These are phyloP conservation scores for Eilema sororculum DNA, from an alignment of 2,888 invertebrate genomes.

Conservation along the genomic window DNA sequence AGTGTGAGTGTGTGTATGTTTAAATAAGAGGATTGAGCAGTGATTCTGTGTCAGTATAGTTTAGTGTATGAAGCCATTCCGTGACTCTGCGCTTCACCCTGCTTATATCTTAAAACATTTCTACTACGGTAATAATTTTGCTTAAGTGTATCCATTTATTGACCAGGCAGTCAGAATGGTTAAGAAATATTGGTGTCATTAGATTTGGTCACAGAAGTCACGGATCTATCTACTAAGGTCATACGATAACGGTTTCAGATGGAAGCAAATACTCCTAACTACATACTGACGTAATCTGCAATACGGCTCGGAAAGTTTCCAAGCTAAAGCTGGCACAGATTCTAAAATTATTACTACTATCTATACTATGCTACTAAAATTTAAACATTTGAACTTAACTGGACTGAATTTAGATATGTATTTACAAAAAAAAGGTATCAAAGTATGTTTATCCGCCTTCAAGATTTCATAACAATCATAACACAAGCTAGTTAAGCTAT, in stretches of 20 bases:
- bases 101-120: too few relatives aligned
- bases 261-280: not conserved
- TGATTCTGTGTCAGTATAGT: too few relatives aligned
- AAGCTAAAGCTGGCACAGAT: not conserved
- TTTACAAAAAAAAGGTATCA: too few relatives aligned
- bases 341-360: not conserved
- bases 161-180: not conserved
- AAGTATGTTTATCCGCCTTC: too few relatives aligned
- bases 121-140: not conserved
- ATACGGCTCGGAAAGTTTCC: not conserved
- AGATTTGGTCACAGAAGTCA: not conserved
- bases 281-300: not conserved
- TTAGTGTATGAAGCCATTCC: too few relatives aligned
- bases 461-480: too few relatives aligned
- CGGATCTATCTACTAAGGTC: not conserved
- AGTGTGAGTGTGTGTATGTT: too few relatives aligned
- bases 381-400: too few relatives aligned
- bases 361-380: too few relatives aligned
- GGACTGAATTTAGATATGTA: rapidly evolving
- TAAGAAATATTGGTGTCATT: not conserved
- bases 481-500: too few relatives aligned
- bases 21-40: too few relatives aligned
- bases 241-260: not conserved
- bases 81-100: too few relatives aligned
- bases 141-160: not conserved